phyloP scores from a whole-genome alignment of 1,140 invertebrate species.

The Planococcus citri region DNA sequence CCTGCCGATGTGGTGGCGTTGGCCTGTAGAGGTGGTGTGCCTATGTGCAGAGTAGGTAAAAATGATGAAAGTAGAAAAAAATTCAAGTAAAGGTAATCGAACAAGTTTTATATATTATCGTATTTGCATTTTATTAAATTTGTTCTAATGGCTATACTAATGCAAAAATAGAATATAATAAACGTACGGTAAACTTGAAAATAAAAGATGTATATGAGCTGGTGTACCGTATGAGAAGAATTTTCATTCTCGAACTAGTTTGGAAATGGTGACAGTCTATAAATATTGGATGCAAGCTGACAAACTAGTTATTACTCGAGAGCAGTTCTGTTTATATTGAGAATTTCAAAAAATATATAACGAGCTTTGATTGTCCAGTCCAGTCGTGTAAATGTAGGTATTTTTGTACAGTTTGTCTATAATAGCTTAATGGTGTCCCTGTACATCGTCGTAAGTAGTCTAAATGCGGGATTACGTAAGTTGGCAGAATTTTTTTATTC shows the following conservation, averaged over 20 bases:
- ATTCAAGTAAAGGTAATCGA: neutral
- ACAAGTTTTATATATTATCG: neutral
- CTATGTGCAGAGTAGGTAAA: too few species aligned
- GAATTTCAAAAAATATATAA: neutral
- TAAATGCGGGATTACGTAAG: too few species aligned
- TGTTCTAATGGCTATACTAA: neutral
- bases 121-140: slow-evolving; percentile 3
- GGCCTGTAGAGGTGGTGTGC: too few species aligned
- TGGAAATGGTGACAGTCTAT: slow-evolving; percentile 2
- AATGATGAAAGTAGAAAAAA: slow-evolving; percentile 3
- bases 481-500: too few species aligned
- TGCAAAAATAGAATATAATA: too few species aligned
- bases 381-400: too few species aligned
- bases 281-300: neutral
- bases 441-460: too few species aligned
- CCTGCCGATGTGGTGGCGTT: too few species aligned
- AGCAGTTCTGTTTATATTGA: neutral
- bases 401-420: too few species aligned
- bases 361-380: too few species aligned
- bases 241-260: slow-evolving; percentile 7
- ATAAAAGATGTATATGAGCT: neutral
- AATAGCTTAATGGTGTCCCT: too few species aligned
- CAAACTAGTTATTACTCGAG: neutral
- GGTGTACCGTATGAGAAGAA: neutral
- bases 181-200: neutral